A percentile compares a stretch with the other conserved stretches of the same genome.
phyloP scores from a whole-genome alignment of 2,113 vertebrate species.

The Cephalopterus ornatus region DNA sequence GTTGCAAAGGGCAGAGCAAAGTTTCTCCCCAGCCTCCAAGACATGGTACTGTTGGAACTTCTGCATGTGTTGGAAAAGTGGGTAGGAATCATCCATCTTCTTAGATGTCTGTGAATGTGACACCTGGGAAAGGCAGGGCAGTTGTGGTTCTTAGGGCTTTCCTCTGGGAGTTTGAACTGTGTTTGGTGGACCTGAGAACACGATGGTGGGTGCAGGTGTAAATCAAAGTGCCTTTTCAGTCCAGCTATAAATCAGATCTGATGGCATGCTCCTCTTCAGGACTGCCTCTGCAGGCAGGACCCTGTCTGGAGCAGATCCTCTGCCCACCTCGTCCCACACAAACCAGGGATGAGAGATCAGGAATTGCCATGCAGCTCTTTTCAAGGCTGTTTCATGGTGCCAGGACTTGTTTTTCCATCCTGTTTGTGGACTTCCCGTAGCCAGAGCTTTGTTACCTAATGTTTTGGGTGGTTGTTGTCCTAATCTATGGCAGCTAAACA shows the following conservation, averaged over 20 bases:
- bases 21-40: neutral
- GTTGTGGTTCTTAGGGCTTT: neutral
- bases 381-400: neutral
- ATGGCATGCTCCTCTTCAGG: neutral
- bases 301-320: neutral
- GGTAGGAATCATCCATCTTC: neutral
- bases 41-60: neutral
- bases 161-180: neutral
- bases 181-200: neutral
- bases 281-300: neutral
- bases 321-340: neutral
- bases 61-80: neutral
- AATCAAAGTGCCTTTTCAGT: neutral
- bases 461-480: neutral
- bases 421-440: neutral
- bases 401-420: neutral
- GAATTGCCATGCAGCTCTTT: neutral
- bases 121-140: neutral
- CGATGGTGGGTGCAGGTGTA: neutral
- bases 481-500: neutral
- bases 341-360: fast-evolving
- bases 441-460: neutral
- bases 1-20: neutral
- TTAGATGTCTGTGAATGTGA: fast-evolving
- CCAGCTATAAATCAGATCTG: neutral